These are phyloP conservation scores for Troides aeacus DNA, from an alignment of 2,888 invertebrate genomes.

Conservation along the genomic window DNA sequence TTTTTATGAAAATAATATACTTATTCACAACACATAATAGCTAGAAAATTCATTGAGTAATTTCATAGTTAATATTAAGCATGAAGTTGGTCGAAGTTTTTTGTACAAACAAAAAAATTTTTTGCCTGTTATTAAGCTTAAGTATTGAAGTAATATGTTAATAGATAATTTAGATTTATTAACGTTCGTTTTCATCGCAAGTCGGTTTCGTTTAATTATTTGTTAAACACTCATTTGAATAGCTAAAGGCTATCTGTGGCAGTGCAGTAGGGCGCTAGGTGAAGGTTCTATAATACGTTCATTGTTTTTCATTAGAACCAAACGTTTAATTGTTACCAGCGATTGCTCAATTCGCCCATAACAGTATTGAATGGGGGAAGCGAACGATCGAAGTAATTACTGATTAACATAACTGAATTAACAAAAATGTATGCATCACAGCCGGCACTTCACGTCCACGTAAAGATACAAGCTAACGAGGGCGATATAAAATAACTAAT, in stretches of 20 bases:
- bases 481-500: constrained; percentile 33
- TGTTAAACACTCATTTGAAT: constrained; percentile 41
- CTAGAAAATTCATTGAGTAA: background rate
- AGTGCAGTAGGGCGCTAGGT: constrained; percentile 24
- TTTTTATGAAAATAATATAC: background rate
- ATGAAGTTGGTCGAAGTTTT: background rate
- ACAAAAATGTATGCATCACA: background rate
- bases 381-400: constrained; percentile 21
- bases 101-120: background rate
- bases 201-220: constrained; percentile 18
- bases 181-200: background rate
- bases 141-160: background rate
- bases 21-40: background rate
- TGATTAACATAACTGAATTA: constrained; percentile 23
- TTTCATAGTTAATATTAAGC: background rate
- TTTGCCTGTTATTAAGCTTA: background rate
- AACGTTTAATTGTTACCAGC: constrained; percentile 19
- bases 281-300: constrained; percentile 9
- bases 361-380: constrained; percentile 10
- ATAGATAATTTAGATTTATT: background rate
- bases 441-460: constrained; percentile 4
- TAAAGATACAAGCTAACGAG: background rate
- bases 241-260: constrained; percentile 36
- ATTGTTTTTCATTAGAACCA: constrained; percentile 9
- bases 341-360: constrained; percentile 19